Percentiles rank a stretch among this genome's conserved stretches.
Evolutionary conservation across 2,888 invertebrate species (phyloP).

Genomic region (Sarcophaga subvicina): DNA sequence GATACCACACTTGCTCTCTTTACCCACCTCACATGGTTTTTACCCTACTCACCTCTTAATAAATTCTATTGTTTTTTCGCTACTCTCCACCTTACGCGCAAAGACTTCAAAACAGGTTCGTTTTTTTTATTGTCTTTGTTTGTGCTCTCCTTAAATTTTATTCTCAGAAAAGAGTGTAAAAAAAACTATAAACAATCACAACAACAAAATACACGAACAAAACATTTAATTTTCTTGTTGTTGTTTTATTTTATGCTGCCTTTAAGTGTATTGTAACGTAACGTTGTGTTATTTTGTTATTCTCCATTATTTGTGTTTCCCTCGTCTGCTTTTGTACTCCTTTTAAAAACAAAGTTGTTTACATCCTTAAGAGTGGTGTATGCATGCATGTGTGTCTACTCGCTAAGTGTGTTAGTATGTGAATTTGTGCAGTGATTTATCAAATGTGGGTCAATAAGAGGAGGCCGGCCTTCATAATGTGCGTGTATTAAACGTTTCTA

Average conservation of each 20-base stretch:
- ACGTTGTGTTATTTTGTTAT: constrained; percentile 10
- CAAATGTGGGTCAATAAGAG: constrained; percentile 66
- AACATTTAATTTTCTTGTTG: constrained; percentile 19
- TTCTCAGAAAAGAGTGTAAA: background rate
- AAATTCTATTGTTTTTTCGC: background rate
- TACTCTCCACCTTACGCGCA: background rate
- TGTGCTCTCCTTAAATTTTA: too few species aligned
- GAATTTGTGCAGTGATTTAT: constrained; percentile 48
- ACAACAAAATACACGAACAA: constrained; percentile 7
- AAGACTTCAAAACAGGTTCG: background rate
- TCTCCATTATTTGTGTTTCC: constrained; percentile 18
- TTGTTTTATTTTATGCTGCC: constrained; percentile 32
- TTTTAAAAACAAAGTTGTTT: background rate
- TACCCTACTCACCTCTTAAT: background rate
- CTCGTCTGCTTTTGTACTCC: constrained; percentile 1
- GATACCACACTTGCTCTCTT: background rate
- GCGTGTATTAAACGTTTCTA: constrained; percentile 62
- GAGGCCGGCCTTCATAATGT: constrained; percentile 68
- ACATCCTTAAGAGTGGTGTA: background rate
- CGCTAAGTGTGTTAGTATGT: background rate
- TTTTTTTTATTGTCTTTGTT: too few species aligned
- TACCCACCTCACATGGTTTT: background rate
- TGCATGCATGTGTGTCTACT: constrained; percentile 17
- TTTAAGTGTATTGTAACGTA: constrained; percentile 20
- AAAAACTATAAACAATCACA: background rate